Base-by-base conservation (phyloP, 2,888 invertebrate genomes). In the Thymelicus lineola region DNA sequence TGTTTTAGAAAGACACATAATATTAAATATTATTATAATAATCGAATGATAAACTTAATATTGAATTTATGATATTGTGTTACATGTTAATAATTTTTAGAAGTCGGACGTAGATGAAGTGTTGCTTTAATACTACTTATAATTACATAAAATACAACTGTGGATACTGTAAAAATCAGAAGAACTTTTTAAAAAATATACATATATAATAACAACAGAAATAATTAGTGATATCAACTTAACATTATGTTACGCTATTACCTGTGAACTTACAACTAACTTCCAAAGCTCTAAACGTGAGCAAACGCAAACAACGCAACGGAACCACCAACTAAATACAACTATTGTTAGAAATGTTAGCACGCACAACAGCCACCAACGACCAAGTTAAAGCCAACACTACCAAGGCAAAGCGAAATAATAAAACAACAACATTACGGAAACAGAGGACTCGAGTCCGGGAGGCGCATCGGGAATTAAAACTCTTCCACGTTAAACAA, bases 321-420 rank as follows among this genome's bases (percentile, higher is more conserved):
- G 82, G 80, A 91, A 90, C 80, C 79, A 77, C 84, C 76, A 82
- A 87, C 85, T 86, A 89, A 80, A 82, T 78, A 75, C 76, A 73
- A 79, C 76, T 82, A 76, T 75, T 88, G 92, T 93, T 93, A 93
- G 91, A 90, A 87, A 78, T 91, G 92, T 93, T 93, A 93, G 91
- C 91, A 93, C 92, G 86, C 88, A 88, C 80, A 84, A 84, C 91
- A 90, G 89, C 89, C 88, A 89, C 82, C 85, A 80, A 88, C 87
- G 82, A 85, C 89, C 89, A 84, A 88, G 89, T 91, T 91, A 93
- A 91, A 89, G 91, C 93, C 90, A 90, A 92, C 85, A 84, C 90
- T 92, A 93, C 92, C 91, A 90, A 92, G 90, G 90, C 93, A 87
- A 93, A 93, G 91, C 92, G 83, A 82, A 92, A 90, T 87, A 87